Evolutionary conservation across 2,113 vertebrate species (phyloP).

Genomic region (Chamaea fasciata): DNA sequence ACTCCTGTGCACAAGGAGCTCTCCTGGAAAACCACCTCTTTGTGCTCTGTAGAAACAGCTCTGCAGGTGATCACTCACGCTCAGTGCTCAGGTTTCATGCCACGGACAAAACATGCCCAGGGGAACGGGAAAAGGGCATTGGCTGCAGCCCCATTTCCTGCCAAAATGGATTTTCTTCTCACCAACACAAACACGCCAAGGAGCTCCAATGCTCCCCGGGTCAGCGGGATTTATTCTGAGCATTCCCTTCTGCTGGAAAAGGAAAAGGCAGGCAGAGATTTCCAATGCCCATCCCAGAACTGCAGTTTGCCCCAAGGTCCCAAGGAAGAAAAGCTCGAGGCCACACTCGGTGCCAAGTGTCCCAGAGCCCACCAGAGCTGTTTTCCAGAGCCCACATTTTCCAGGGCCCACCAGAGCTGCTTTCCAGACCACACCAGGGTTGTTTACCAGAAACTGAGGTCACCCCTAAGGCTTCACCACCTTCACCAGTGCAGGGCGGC

Average conservation of each 20-base stretch:
- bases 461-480: not conserved
- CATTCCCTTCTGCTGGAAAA: not conserved
- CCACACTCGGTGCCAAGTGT: accelerated
- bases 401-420: not conserved
- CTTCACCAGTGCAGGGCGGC: not conserved
- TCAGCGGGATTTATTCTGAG: not conserved
- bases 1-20: not conserved
- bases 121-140: not conserved
- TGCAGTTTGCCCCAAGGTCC: not conserved
- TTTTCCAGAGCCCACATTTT: accelerated
- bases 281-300: accelerated
- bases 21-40: not conserved
- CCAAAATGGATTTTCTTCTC: not conserved
- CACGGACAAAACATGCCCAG: not conserved
- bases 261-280: not conserved
- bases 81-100: not conserved
- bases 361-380: not conserved
- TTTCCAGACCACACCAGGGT: not conserved
- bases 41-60: not conserved
- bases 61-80: not conserved
- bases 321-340: not conserved
- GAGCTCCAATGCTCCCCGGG: accelerated
- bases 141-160: accelerated
- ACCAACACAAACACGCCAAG: not conserved
- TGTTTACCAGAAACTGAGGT: not conserved